These are phyloP conservation scores for Geotrupes spiniger DNA, from an alignment of 2,888 invertebrate genomes.

Conservation along the genomic window DNA sequence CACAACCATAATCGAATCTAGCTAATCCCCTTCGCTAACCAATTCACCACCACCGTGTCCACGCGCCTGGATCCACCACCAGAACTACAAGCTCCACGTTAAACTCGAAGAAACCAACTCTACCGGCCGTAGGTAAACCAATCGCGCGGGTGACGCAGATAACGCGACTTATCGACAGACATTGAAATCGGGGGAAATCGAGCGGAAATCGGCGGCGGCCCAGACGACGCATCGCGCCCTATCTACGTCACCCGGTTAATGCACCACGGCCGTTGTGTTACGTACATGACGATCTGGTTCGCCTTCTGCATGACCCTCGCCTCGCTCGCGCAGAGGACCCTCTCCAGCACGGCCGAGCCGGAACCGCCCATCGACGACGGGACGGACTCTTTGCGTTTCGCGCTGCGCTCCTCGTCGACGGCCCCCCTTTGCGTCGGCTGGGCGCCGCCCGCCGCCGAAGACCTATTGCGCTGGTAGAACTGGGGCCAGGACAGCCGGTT, in stretches of 20 bases:
- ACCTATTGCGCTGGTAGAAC: conserved; percentile 43
- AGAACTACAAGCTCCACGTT: too few relatives aligned
- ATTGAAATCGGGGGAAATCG: too few relatives aligned
- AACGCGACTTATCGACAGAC: too few relatives aligned
- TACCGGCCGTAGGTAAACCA: not conserved
- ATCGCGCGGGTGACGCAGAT: too few relatives aligned
- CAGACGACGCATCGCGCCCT: too few relatives aligned
- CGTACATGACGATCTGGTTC: conserved; percentile 86
- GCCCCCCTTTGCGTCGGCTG: conserved; percentile 36
- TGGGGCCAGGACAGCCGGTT: conserved; percentile 60
- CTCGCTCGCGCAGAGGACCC: conserved; percentile 62
- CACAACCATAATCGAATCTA: too few relatives aligned
- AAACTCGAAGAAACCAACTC: too few relatives aligned
- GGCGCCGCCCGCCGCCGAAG: conserved; percentile 41
- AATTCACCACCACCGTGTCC: too few relatives aligned
- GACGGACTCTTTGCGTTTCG: conserved; percentile 40
- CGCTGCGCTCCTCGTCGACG: conserved; percentile 43
- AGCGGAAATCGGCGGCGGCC: too few relatives aligned
- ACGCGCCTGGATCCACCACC: too few relatives aligned
- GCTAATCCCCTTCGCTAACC: too few relatives aligned
- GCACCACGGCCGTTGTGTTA: conserved; percentile 43
- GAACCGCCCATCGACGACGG: conserved; percentile 40
- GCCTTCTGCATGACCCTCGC: conserved; percentile 81
- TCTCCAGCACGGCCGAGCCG: conserved; percentile 54
- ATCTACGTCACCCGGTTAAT: too few relatives aligned